Percentiles rank a stretch among this genome's conserved stretches.
Conservation (phyloP, 2,113 vertebrate species). For the Sander lucioperca region DNA sequence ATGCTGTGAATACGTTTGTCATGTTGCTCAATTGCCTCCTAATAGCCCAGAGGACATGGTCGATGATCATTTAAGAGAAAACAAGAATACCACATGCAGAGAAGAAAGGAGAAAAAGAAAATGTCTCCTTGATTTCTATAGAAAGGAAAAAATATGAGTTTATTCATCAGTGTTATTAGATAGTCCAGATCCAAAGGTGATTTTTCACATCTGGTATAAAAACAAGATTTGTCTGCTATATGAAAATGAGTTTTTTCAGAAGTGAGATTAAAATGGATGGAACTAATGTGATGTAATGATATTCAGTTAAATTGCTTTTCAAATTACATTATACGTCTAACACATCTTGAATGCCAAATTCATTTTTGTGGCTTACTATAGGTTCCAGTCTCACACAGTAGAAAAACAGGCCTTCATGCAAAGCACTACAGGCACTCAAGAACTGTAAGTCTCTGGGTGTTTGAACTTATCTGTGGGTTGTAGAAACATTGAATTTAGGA, state of each 20-base stretch:
- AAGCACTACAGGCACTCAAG: background rate
- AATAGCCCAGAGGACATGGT: constrained; percentile 20
- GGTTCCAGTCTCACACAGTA: background rate
- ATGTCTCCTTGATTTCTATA: background rate
- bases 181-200: background rate
- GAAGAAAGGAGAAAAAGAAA: background rate
- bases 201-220: constrained; percentile 1
- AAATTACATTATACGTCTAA: background rate
- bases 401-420: background rate
- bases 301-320: constrained; percentile 5
- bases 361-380: background rate
- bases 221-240: background rate
- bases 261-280: background rate
- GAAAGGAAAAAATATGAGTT: background rate
- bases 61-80: constrained; percentile 17
- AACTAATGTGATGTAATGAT: background rate
- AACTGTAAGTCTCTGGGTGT: background rate
- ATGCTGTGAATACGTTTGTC: constrained; percentile 42
- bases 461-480: constrained; percentile 2
- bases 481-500: constrained; percentile 8
- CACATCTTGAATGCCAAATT: constrained; percentile 1
- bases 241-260: constrained; percentile 10
- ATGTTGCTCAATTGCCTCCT: constrained; percentile 27
- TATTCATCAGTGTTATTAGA: background rate
- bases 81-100: background rate